Evolutionary conservation across 1,140 invertebrate species (phyloP), one percentile per base, ranked within the genome.

Genomic region (Pseudomyrmex dendroicus): DNA sequence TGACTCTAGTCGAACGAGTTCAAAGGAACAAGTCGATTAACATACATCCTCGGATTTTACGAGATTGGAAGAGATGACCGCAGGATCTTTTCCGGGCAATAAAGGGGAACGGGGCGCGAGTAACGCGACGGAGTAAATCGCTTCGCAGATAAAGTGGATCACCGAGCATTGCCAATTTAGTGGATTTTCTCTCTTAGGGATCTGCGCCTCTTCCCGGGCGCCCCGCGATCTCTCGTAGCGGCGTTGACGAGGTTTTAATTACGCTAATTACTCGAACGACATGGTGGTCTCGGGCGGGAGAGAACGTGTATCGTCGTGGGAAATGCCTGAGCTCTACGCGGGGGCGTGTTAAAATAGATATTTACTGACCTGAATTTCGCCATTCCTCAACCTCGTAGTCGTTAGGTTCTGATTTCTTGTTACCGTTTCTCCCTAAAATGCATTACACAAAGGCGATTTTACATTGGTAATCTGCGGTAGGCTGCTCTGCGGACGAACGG

Each of bases 321-420:
- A 86, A 89, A 86, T 87, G 64, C 62, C 70, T 57, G 35, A 59
- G 77, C 62, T 62, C 64, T 74, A 73, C 78, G 61, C 46, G 80
- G 72, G 35, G 57, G 74, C 66, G 82, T 62, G 88, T 88, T 86
- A 83, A 89, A 87, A 84, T 87, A 89, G 85, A 89, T 89, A 86
- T 90, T 86, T 82, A 91, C 94, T 94, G 89, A 96, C 95, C 95
- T 89, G 94, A 88, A 93, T 95, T 94, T 91, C 95, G 94, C 95
- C 95, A 95, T 91, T 95, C 95, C 91, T 96, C 95, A 67, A 95
- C 93, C 87, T 95, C 95, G 89, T 95, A 95, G 91, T 95, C 95
- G 82, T 94, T 95, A 59, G 92, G 91, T 83, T 89, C 90, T 83
- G 89, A 90, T 86, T 92, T 93, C 88, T 91, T 92, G 82, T 92